These are phyloP conservation scores for Cranoglanis bouderius DNA, from an alignment of 2,113 vertebrate species.

Conservation along the genomic window DNA sequence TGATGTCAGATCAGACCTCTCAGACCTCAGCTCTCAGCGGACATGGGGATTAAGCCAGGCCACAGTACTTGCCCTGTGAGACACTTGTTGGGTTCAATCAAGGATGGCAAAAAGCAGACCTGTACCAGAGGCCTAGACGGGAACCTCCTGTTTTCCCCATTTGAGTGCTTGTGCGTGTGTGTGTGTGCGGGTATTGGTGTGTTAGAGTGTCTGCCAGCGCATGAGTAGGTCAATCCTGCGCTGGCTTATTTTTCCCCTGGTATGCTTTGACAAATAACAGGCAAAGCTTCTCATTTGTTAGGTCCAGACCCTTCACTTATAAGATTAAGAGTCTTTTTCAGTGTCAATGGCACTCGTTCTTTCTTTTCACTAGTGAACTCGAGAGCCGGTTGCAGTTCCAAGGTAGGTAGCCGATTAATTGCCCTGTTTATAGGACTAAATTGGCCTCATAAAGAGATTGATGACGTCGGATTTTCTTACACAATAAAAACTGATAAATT, in stretches of 20 bases:
- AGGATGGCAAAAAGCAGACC: slow-evolving; percentile 56
- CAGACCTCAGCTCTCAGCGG: slow-evolving; percentile 59
- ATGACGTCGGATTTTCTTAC: slow-evolving; percentile 30
- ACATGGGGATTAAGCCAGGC: slow-evolving; percentile 70
- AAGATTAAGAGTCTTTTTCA: slow-evolving; percentile 63
- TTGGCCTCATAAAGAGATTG: slow-evolving; percentile 37
- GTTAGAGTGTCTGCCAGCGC: slow-evolving; percentile 46
- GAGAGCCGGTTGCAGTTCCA: slow-evolving; percentile 26
- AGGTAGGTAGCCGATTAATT: slow-evolving; percentile 28
- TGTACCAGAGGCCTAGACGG: slow-evolving; percentile 40
- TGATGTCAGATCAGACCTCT: slow-evolving; percentile 62
- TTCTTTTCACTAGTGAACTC: slow-evolving; percentile 16
- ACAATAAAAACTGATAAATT: slow-evolving; percentile 40
- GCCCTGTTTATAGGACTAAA: slow-evolving; percentile 46
- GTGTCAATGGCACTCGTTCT: slow-evolving; percentile 54
- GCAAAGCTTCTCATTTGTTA: slow-evolving; percentile 65
- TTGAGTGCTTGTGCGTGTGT: slow-evolving; percentile 39
- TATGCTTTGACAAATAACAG: slow-evolving; percentile 68
- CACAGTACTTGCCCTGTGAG: slow-evolving; percentile 65
- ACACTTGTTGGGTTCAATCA: slow-evolving; percentile 74
- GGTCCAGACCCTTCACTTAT: slow-evolving; percentile 54
- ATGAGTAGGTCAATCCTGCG: slow-evolving; percentile 58
- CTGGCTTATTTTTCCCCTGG: slow-evolving; percentile 61
- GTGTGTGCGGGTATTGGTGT: slow-evolving; percentile 48
- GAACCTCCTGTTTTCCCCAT: slow-evolving; percentile 48